Evolutionary conservation across 2,797 vertebrate genomes (phyloP), one percentile per base, ranked within the genome.

Genomic region (Melopsittacus undulatus): DNA sequence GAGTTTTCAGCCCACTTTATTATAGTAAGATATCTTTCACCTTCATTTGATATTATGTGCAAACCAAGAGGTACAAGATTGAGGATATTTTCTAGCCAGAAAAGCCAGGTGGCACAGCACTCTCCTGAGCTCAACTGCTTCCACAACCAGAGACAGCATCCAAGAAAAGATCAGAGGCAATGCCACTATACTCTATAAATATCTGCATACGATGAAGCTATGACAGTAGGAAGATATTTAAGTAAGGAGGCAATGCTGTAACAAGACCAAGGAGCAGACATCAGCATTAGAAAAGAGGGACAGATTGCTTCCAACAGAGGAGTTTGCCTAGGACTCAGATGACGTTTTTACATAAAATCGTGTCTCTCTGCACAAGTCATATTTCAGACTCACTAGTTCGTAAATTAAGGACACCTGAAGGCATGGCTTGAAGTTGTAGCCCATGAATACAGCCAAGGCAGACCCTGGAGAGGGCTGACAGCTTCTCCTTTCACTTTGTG

Each of bases 141-240:
- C 81, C 38, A 69, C 1, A 27, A 62, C 67, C 70, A 76, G 52
- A 83, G 43, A 67, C 16, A 73, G 84, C 34, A 0, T 83, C 88
- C 90, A 92, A 96, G 92, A 93, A 90, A 86, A 94, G 92, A 86
- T 73, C 74, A 83, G 66, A 87, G 73, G 90, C 88, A 90, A 48
- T 79, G 80, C 83, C 93, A 73, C 88, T 90, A 16, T 30, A 29
- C 49, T 49, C 95, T 95, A 95, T 76, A 96, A 97, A 95, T 96
- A 97, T 30, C 94, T 40, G 74, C 14, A 7, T 45, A 70, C 51
- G 80, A 95, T 79, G 78, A 56, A 82, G 83, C 90, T 94, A 6
- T 73, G 67, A 87, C 83, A 89, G 92, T 13, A 92, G 67, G 54
- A 82, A 84, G 70, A 63, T 30, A 96, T 24, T 82, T 56, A 66